These are phyloP conservation scores for Cossypha caffra DNA, from an alignment of 2,797 vertebrate genomes.

Conservation along the genomic window DNA sequence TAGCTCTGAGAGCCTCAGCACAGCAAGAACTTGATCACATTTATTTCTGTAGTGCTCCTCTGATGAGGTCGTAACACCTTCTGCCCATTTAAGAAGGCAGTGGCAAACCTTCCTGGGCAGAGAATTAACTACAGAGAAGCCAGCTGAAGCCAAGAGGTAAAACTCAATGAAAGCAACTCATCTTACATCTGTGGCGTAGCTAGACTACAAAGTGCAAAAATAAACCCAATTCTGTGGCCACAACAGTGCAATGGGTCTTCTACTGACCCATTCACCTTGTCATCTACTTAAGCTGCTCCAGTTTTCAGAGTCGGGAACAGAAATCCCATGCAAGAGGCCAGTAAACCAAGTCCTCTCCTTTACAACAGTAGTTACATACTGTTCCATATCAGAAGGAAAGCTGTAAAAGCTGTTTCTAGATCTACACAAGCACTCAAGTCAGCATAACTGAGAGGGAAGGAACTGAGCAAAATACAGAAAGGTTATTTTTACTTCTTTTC, in stretches of 20 bases:
- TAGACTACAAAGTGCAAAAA: neutral
- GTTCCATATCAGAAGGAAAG: neutral
- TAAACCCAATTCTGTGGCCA: neutral
- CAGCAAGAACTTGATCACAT: neutral
- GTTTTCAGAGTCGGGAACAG: neutral
- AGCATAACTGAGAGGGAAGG: neutral
- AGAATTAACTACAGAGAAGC: neutral
- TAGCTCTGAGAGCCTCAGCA: neutral
- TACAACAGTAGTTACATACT: neutral
- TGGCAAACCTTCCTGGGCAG: neutral
- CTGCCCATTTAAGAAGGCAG: neutral
- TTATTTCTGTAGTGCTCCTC: neutral
- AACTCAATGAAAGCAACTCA: neutral
- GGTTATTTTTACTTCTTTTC: conserved; percentile 31
- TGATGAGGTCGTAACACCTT: neutral
- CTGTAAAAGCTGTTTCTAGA: neutral
- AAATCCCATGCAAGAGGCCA: neutral
- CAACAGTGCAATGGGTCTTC: neutral
- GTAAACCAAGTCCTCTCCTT: neutral
- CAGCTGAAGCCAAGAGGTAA: neutral
- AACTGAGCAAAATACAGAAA: neutral
- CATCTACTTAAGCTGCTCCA: neutral
- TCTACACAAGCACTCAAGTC: neutral
- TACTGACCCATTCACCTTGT: neutral
- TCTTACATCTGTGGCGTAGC: neutral